phyloP scores from a whole-genome alignment of 2,888 invertebrate genomes.

The Dryococelus australis region DNA sequence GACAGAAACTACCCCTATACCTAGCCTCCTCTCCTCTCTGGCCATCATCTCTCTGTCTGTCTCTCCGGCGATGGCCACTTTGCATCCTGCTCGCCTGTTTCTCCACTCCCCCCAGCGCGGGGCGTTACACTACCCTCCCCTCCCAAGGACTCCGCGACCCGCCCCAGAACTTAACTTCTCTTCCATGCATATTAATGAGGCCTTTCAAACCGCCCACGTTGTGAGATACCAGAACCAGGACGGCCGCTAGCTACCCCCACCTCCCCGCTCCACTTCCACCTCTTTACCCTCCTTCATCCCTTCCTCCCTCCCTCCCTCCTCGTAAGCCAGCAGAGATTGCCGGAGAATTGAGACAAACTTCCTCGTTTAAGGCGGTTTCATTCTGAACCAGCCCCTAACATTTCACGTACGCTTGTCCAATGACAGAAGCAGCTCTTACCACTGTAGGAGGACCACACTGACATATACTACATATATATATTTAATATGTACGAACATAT shows the following conservation, averaged over 20 bases:
- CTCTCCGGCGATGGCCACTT: not conserved
- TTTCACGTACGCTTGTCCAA: not conserved
- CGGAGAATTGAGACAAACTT: not conserved
- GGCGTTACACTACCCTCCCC: not conserved
- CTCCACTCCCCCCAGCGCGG: not conserved
- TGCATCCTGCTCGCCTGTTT: not conserved
- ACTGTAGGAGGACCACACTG: too few relatives aligned
- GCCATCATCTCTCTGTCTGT: not conserved
- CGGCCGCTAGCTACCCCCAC: too few relatives aligned
- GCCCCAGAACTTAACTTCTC: not conserved
- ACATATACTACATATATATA: too few relatives aligned
- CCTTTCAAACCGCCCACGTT: not conserved
- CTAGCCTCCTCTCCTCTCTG: too few relatives aligned
- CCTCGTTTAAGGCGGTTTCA: not conserved
- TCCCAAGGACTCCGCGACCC: not conserved
- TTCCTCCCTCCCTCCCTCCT: not conserved
- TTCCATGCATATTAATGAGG: slow-evolving; percentile 4
- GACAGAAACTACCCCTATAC: too few relatives aligned
- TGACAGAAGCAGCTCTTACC: too few relatives aligned
- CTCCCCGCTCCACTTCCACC: too few relatives aligned
- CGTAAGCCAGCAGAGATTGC: not conserved
- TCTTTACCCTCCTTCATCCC: too few relatives aligned
- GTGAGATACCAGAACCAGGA: not conserved
- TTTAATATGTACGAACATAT: too few relatives aligned
- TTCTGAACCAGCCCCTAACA: not conserved